Evolutionary conservation across 1,140 invertebrate genomes (phyloP).

Genomic region (Drosophila tropicalis): DNA sequence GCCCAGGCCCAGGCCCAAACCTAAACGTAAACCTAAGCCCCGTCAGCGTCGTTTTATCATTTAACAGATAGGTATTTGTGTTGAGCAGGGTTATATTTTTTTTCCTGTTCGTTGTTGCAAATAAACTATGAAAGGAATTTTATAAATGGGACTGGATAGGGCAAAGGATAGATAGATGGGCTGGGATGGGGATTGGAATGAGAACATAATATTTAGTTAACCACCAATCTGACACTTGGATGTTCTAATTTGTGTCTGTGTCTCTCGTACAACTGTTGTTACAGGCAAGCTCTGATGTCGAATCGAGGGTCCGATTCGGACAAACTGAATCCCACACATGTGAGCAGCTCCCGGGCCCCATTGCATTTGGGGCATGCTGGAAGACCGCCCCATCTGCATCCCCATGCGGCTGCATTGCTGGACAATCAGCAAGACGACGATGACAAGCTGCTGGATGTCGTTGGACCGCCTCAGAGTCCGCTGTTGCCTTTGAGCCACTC

Average conservation of each 20-base stretch:
- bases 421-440: conserved; percentile 88
- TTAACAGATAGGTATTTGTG: conserved; percentile 59
- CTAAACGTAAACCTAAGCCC: not conserved
- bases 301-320: conserved; percentile 86
- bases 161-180: not conserved
- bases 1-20: not conserved
- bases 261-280: conserved; percentile 81
- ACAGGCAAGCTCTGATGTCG: conserved; percentile 93
- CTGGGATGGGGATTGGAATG: not conserved
- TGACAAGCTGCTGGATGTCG: conserved; percentile 94
- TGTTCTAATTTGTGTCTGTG: conserved; percentile 79
- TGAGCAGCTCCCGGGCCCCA: conserved; percentile 83
- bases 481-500: conserved; percentile 85
- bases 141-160: not conserved
- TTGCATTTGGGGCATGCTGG: conserved; percentile 82
- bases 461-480: conserved; percentile 91
- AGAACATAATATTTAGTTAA: conserved; percentile 1
- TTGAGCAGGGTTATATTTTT: not conserved
- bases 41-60: conserved; percentile 73
- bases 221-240: conserved; percentile 37
- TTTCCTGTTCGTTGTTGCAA: not conserved
- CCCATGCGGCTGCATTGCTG: conserved; percentile 83
- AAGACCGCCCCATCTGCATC: conserved; percentile 76
- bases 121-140: conserved; percentile 7
- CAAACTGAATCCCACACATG: conserved; percentile 83